Evolutionary conservation across 2,888 invertebrate genomes (phyloP), one percentile per base, ranked within the genome.

Genomic region (Apamea epomidion): DNA sequence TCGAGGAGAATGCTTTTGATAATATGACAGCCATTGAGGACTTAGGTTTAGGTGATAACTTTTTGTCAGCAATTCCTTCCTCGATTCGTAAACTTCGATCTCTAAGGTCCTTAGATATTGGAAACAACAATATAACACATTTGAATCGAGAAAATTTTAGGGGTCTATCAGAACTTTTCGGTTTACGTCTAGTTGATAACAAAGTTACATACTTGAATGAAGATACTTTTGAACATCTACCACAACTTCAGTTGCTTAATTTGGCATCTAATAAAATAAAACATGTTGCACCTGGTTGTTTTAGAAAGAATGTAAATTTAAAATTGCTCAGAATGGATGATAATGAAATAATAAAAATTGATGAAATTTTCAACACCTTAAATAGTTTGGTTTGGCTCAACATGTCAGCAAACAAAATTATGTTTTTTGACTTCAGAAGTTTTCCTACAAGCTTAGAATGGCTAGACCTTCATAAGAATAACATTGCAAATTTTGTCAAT

Each of bases 121-220:
- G 98, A 42, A 98, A 98, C 93, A 99, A 99, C 95, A 97, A 97
- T 92, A 98, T 99, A 93, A 97, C 98, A 91, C 97, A 97, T 86
- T 97, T 99, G 87, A 97, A 97, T 86, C 98, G 98, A 92, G 97
- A 98, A 90, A 98, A 98, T 87, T 98, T 99, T 92, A 97, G 97
- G 89, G 98, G 98, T 21, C 95, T 99, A 84, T 97, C 98, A 84
- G 98, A 98, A 92, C 97, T 99, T 85, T 98, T 98, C 91, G 98
- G 98, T 78, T 96, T 99, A 84, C 97, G 98, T 84, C 94, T 99
- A 89, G 98, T 98, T 80, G 98, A 98, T 95, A 99, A 99, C 97
- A 98, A 98, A 95, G 97, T 98, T 91, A 97, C 97, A 90, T 98
- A 98, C 95, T 98, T 98, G 93, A 98, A 98, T 87, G 97, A 98